phyloP scores from a whole-genome alignment of 2,113 vertebrate genomes.

The Otocyon megalotis region DNA sequence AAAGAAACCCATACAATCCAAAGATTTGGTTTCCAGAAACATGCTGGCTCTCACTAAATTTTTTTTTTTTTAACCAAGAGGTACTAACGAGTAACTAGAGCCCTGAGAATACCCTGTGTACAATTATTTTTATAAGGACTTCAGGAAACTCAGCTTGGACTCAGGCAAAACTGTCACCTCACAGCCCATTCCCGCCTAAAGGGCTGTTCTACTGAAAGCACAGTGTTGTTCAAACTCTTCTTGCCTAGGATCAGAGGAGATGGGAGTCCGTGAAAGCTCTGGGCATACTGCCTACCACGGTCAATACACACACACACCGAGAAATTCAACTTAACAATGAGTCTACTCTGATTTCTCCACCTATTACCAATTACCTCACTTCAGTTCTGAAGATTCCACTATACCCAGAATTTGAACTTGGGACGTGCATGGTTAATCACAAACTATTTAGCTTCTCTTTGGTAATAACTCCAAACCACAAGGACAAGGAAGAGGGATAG shows the following conservation, averaged over 20 bases:
- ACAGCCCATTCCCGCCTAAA: neutral
- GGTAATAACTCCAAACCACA: slow-evolving; percentile 39
- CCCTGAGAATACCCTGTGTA: neutral
- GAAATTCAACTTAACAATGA: neutral
- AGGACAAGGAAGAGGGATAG: neutral
- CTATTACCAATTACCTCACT: neutral
- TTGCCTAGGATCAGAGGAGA: neutral
- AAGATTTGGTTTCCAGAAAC: neutral
- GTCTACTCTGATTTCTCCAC: neutral
- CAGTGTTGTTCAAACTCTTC: neutral
- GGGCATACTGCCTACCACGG: neutral
- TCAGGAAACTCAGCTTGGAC: neutral
- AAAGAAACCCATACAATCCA: neutral
- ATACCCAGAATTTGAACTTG: slow-evolving; percentile 26
- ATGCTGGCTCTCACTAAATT: neutral
- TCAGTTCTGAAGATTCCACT: slow-evolving; percentile 14
- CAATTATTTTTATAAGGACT: neutral
- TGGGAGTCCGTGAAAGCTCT: neutral
- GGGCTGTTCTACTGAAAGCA: neutral
- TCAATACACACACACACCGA: neutral
- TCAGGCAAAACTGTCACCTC: neutral
- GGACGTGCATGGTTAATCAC: neutral
- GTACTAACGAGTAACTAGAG: neutral
- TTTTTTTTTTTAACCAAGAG: neutral
- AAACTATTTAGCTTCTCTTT: slow-evolving; percentile 32